These are phyloP conservation scores for Hippoglossus stenolepis DNA, from an alignment of 2,113 vertebrate species.

Conservation along the genomic window DNA sequence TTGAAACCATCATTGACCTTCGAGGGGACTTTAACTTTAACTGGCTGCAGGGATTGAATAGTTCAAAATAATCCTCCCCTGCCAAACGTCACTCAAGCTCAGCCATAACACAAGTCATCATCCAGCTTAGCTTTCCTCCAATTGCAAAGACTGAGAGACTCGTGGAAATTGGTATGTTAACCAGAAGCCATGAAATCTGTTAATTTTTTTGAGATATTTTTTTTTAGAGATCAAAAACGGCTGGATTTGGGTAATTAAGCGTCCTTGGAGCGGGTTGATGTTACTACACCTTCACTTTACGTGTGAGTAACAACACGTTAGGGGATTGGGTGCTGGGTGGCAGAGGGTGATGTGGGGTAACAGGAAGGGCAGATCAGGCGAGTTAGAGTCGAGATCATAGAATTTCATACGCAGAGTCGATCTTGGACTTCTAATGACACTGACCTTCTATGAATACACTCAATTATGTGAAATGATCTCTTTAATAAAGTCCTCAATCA, in stretches of 20 bases:
- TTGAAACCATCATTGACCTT: slow-evolving; percentile 81
- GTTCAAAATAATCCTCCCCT: slow-evolving; percentile 81
- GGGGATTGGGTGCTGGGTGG: slow-evolving; percentile 15
- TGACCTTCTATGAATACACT: slow-evolving; percentile 78
- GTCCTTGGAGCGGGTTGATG: slow-evolving; percentile 64
- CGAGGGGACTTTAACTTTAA: slow-evolving; percentile 76
- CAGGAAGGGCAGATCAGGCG: slow-evolving; percentile 20
- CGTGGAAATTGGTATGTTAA: slow-evolving; percentile 75
- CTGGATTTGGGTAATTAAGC: slow-evolving; percentile 76
- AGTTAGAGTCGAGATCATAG: slow-evolving; percentile 50
- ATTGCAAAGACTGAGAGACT: slow-evolving; percentile 66
- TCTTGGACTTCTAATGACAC: slow-evolving; percentile 68
- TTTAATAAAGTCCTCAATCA: slow-evolving; percentile 76
- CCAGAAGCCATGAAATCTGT: slow-evolving; percentile 74
- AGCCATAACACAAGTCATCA: slow-evolving; percentile 78
- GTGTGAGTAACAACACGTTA: slow-evolving; percentile 37
- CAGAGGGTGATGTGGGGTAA: slow-evolving; percentile 23
- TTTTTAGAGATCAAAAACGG: slow-evolving; percentile 74
- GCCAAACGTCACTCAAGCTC: slow-evolving; percentile 84
- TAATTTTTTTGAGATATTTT: slow-evolving; percentile 8
- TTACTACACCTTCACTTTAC: slow-evolving; percentile 62
- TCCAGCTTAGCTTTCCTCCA: slow-evolving; percentile 76
- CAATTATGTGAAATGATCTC: slow-evolving; percentile 71
- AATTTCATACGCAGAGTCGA: slow-evolving; percentile 51
- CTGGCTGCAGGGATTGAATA: slow-evolving; percentile 75